A percentile compares a stretch with the other conserved stretches of the same genome.
phyloP scores from a whole-genome alignment of 2,888 invertebrate genomes.

The Crepidodera aurea region DNA sequence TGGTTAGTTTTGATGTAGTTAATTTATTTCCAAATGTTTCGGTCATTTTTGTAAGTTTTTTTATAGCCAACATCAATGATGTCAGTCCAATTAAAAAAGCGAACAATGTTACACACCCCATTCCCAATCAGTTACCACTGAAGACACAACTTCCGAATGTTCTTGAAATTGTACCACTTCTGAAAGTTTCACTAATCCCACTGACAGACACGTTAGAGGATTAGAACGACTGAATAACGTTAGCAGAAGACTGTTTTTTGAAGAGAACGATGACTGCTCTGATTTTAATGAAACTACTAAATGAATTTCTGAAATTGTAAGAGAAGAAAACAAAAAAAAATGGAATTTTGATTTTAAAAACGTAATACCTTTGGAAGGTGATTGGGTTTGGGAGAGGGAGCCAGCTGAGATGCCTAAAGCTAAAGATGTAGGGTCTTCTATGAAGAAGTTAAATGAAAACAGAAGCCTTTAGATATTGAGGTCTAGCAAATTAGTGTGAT shows the following conservation, averaged over 20 bases:
- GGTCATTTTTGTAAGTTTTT: no score
- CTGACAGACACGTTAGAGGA: background rate
- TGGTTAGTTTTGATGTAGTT: no score
- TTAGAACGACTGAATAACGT: background rate
- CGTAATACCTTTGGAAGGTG: slow-evolving; percentile 63
- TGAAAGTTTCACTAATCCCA: no score
- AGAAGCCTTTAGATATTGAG: slow-evolving; percentile 31
- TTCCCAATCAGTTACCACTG: background rate
- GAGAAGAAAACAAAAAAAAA: slow-evolving; percentile 43
- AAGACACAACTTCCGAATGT: background rate
- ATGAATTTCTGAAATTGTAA: background rate
- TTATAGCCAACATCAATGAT: slow-evolving; percentile 21
- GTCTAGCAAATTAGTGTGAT: background rate
- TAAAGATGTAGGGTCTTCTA: slow-evolving; percentile 26
- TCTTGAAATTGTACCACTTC: background rate
- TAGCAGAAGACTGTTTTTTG: background rate
- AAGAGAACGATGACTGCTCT: background rate
- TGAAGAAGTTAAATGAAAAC: slow-evolving; percentile 25
- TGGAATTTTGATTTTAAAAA: slow-evolving; percentile 69
- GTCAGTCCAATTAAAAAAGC: background rate
- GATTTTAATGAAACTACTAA: no score
- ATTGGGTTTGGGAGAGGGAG: slow-evolving; percentile 63
- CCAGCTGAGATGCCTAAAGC: slow-evolving; percentile 16
- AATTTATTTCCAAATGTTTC: no score
- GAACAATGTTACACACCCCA: background rate